Evolutionary conservation across 2,888 invertebrate genomes (phyloP).

Genomic region (Heteropelma amictum): DNA sequence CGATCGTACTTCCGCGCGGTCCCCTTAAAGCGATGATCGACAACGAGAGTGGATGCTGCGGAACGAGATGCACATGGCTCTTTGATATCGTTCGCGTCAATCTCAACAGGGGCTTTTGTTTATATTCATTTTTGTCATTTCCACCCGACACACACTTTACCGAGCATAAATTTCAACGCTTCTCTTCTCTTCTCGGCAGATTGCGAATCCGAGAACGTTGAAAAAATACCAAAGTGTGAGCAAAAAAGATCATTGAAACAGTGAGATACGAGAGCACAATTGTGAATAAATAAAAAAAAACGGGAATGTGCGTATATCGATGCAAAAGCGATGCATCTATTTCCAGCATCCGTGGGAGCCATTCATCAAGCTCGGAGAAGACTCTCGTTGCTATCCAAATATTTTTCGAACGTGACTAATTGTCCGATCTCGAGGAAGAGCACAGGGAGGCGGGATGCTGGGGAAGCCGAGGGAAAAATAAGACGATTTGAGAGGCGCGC

Average conservation of each 20-base stretch:
- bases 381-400: constrained; percentile 46
- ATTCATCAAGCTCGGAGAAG: neutral
- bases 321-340: constrained; percentile 5
- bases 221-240: too few species aligned
- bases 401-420: constrained; percentile 57
- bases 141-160: neutral
- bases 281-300: neutral
- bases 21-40: constrained; percentile 44
- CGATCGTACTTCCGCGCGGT: constrained; percentile 6
- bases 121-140: constrained; percentile 1
- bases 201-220: too few species aligned
- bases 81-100: constrained; percentile 58
- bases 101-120: constrained; percentile 26
- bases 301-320: too few species aligned
- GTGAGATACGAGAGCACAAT: too few species aligned
- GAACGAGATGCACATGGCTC: constrained; percentile 73
- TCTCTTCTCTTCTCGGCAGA: too few species aligned
- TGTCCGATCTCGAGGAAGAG: constrained; percentile 28
- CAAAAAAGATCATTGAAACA: too few species aligned
- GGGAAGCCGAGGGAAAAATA: constrained; percentile 16
- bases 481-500: too few species aligned
- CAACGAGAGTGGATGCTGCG: constrained; percentile 62
- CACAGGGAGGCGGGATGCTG: neutral
- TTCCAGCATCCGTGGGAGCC: neutral
- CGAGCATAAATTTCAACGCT: too few species aligned